A percentile compares a stretch with the other conserved stretches of the same genome.
phyloP scores from a whole-genome alignment of 1,140 invertebrate species.

The Physella acuta region DNA sequence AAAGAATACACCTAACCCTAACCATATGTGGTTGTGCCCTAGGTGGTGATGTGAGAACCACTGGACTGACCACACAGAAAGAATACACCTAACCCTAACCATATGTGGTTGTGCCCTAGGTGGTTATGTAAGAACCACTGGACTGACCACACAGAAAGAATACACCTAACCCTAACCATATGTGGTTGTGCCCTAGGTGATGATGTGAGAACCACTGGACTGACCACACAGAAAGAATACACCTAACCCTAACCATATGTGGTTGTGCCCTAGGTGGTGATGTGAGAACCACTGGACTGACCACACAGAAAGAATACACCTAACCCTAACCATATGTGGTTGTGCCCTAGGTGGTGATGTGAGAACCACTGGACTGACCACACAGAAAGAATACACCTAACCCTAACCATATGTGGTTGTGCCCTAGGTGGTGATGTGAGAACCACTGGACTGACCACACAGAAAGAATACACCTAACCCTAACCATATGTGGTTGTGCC shows the following conservation, averaged over 20 bases:
- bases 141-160: background rate
- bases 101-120: slow-evolving; percentile 35
- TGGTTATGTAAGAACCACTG: slow-evolving; percentile 45
- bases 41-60: slow-evolving; percentile 32
- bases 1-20: no score
- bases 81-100: slow-evolving; percentile 51
- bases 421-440: slow-evolving; percentile 43
- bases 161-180: slow-evolving; percentile 52
- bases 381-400: slow-evolving; percentile 31
- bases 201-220: slow-evolving; percentile 38
- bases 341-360: background rate
- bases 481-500: background rate
- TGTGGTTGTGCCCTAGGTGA: slow-evolving; percentile 41
- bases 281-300: background rate
- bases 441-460: slow-evolving; percentile 28
- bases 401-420: no score
- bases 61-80: slow-evolving; percentile 30
- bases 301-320: slow-evolving; percentile 32
- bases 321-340: no score
- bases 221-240: background rate
- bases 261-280: background rate
- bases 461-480: slow-evolving; percentile 31
- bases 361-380: slow-evolving; percentile 2
- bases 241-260: no score
- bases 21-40: no score